Base-by-base conservation (phyloP, 1,140 invertebrate genomes). In the Sinonovacula constricta region DNA sequence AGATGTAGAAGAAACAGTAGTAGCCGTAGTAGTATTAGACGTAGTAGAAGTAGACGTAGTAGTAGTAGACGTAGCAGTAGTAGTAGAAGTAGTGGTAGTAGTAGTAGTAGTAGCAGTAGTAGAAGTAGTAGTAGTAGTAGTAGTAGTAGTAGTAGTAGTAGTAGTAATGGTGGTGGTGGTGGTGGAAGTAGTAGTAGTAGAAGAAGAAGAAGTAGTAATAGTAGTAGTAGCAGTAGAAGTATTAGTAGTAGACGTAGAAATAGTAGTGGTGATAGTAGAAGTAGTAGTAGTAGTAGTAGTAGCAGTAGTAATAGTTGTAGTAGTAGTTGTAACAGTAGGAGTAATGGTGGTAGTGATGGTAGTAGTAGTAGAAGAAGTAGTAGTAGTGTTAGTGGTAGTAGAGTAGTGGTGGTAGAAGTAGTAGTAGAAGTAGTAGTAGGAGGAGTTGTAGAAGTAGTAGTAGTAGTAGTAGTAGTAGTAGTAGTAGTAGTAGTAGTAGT, bases 121-220 rank as follows among this genome's bases (percentile, higher is more conserved):
- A 78, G 71, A 76, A 75, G 75, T 76, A 72, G 68, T 78, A 60
- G 75, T 76, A 78, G 75, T 72, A 60, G 67, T 59, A 57, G 68
- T 78, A 45, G 51, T 71, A 76, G 68, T 60, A 33, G 67, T 59
- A 60, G 75, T 60, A 60, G 65, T 0, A 63, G 66, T 78, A 74
- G 77, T 63, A 36, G 53, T 60, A 36, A 56, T 57, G 18, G 68
- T 34, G 30, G 68, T 22, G 60, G 68, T 71, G 60, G 68, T 60
- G 36, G 34, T 54, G 15, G 30, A 33, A 71, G 54, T 33, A 59
- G 54, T 71, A 59, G 53, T 71, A 24, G 68, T 71, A 51, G 68
- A 4, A 71, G 68, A 59, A 59, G 68, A 26, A 30, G 39, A 12
- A 67, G 65, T 67, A 67, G 65, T 67, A 67, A 12, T 67, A 51